Percentiles rank a stretch among this genome's conserved stretches.
Evolutionary conservation across 2,797 vertebrate genomes (phyloP).

Genomic region (Corythornis leucogaster): DNA sequence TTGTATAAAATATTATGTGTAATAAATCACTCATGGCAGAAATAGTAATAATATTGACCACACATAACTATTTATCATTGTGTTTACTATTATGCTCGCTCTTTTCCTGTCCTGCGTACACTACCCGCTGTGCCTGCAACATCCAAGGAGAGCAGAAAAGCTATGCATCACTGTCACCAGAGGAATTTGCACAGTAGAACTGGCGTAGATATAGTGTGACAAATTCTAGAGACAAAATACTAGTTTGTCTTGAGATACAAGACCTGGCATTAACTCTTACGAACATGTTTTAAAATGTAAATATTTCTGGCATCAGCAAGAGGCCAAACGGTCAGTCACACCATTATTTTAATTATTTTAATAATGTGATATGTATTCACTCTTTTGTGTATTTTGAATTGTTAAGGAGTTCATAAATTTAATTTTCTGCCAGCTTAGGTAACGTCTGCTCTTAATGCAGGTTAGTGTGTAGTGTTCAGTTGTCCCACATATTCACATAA

Average conservation of each 20-base stretch:
- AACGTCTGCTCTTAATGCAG: not conserved
- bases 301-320: not conserved
- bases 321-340: not conserved
- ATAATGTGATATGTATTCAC: not conserved
- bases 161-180: not conserved
- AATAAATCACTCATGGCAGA: constrained; percentile 22
- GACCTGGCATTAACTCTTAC: accelerated
- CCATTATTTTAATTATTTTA: not conserved
- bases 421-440: not conserved
- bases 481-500: not conserved
- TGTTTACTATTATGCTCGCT: not conserved
- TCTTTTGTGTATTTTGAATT: not conserved
- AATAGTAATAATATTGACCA: constrained; percentile 7
- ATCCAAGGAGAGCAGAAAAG: not conserved
- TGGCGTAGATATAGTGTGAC: not conserved
- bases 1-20: not conserved
- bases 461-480: not conserved
- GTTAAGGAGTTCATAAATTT: not conserved
- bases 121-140: not conserved
- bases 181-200: not conserved
- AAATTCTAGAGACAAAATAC: not conserved
- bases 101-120: not conserved
- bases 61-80: not conserved
- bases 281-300: not conserved
- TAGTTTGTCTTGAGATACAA: not conserved